Evolutionary conservation across 2,797 vertebrate genomes (phyloP).

Genomic region (Anabas testudineus): DNA sequence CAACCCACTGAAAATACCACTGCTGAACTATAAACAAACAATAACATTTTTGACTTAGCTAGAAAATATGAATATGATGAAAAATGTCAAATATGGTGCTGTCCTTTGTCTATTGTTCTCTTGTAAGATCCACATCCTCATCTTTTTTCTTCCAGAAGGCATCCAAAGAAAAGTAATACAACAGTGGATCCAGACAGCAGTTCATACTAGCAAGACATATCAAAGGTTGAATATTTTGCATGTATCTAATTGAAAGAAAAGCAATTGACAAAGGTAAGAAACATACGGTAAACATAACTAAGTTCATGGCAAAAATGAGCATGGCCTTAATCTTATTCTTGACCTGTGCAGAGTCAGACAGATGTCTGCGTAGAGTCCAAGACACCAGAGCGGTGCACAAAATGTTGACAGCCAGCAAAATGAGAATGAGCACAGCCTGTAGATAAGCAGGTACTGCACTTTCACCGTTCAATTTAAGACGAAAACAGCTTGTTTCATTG

Average conservation of each 20-base stretch:
- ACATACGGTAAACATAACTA: constrained; percentile 69
- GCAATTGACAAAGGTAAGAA: constrained; percentile 59
- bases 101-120: neutral
- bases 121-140: constrained; percentile 29
- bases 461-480: too few species aligned
- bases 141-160: constrained; percentile 74
- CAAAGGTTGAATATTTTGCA: rapidly evolving
- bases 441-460: neutral
- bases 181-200: constrained; percentile 75
- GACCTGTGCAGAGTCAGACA: constrained; percentile 42
- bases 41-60: neutral
- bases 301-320: constrained; percentile 72
- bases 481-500: constrained; percentile 52
- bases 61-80: neutral
- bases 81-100: neutral
- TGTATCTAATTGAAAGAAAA: rapidly evolving
- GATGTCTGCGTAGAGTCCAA: constrained; percentile 44
- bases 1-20: neutral
- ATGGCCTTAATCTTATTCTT: constrained; percentile 74
- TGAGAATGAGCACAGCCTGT: constrained; percentile 39
- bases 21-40: neutral
- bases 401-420: constrained; percentile 58
- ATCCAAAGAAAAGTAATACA: constrained; percentile 79
- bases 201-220: constrained; percentile 67
- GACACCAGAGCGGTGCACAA: constrained; percentile 65